Conservation (phyloP, 2,113 vertebrate species). For the Jacana jacana region DNA sequence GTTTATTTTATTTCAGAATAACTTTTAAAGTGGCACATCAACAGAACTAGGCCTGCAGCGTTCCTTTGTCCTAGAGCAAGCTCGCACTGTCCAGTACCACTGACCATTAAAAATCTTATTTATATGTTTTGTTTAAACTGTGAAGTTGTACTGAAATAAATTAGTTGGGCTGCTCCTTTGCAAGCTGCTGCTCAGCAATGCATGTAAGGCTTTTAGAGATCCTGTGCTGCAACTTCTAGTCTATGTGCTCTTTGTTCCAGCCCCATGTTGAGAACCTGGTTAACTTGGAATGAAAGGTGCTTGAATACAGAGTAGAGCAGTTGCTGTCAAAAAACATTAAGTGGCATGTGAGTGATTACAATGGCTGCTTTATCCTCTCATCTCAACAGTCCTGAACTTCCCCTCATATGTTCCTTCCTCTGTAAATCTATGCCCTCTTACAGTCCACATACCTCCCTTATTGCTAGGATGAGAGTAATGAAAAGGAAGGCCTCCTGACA, state of each 20-base stretch:
- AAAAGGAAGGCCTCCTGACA: not conserved
- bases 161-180: not conserved
- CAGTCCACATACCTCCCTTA: not conserved
- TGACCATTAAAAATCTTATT: not conserved
- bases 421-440: not conserved
- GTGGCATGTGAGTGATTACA: not conserved
- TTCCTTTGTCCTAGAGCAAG: not conserved
- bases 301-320: not conserved
- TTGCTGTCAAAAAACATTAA: not conserved
- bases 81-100: not conserved
- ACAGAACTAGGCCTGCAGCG: not conserved
- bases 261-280: not conserved
- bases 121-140: not conserved
- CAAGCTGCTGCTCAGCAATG: not conserved
- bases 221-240: not conserved
- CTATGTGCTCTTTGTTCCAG: not conserved
- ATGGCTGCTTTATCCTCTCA: not conserved
- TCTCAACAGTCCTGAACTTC: not conserved
- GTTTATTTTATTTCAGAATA: not conserved
- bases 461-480: not conserved
- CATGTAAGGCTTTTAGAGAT: not conserved
- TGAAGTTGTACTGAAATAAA: not conserved
- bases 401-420: not conserved
- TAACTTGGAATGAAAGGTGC: not conserved
- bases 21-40: not conserved